Percentiles rank a stretch among this genome's conserved stretches.
Evolutionary conservation across 37 sponge, comb jelly and placozoan species (phyloP).

Genomic region (Chondrilla cf. caribensis): DNA sequence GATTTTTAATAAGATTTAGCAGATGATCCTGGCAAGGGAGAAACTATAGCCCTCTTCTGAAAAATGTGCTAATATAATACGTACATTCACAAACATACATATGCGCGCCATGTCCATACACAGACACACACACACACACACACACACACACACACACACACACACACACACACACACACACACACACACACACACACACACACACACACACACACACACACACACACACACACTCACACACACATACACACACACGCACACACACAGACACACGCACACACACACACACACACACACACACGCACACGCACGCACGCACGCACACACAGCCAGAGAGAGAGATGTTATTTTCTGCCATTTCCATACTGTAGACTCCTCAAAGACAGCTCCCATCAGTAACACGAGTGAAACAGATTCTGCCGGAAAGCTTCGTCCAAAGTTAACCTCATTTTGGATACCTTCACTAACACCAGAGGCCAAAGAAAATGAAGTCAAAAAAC

Average conservation of each 20-base stretch:
- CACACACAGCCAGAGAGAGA: not conserved
- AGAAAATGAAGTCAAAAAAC: constrained; percentile 75
- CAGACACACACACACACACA: not conserved
- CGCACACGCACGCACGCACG: not conserved
- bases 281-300: not conserved
- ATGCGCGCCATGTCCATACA: not conserved
- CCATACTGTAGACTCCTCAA: not conserved
- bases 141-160: constrained; percentile 9
- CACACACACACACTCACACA: too few relatives aligned
- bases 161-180: constrained; percentile 20
- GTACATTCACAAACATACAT: too few relatives aligned
- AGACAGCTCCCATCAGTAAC: not conserved
- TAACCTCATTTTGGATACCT: constrained; percentile 96
- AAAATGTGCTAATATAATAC: too few relatives aligned
- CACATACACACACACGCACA: too few relatives aligned
- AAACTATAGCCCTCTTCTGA: too few relatives aligned
- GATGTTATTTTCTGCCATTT: not conserved
- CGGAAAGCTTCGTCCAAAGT: constrained; percentile 13
- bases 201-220: too few relatives aligned
- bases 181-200: too few relatives aligned
- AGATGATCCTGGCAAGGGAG: too few relatives aligned
- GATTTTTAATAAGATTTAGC: too few relatives aligned
- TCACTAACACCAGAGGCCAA: constrained; percentile 78
- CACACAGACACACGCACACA: too few relatives aligned
- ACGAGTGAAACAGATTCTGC: not conserved